Evolutionary conservation across 2,113 vertebrate genomes (phyloP).

Genomic region (Neoarius graeffei): DNA sequence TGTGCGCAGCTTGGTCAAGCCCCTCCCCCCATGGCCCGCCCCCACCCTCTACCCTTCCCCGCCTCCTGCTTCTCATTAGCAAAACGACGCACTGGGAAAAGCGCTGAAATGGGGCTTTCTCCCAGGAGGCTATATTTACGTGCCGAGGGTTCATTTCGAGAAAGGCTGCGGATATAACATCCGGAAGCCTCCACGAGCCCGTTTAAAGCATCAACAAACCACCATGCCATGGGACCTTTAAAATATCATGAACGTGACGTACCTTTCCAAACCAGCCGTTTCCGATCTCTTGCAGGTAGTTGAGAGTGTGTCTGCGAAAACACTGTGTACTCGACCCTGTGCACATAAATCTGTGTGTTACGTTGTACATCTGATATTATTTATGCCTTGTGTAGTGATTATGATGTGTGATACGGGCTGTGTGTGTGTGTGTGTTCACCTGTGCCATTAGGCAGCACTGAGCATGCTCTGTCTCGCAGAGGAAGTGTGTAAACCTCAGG

Average conservation of each 20-base stretch:
- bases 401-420: neutral
- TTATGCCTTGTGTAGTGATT: neutral
- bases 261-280: conserved; percentile 95
- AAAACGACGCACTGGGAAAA: too few species aligned
- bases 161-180: too few species aligned
- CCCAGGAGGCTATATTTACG: too few species aligned
- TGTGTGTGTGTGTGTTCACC: conserved; percentile 54
- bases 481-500: conserved; percentile 91
- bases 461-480: conserved; percentile 71
- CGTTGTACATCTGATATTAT: neutral
- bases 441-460: conserved; percentile 67
- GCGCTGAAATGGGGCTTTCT: too few species aligned
- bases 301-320: conserved; percentile 86
- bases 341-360: neutral
- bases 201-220: too few species aligned
- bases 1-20: too few species aligned
- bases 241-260: conserved; percentile 9
- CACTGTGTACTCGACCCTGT: conserved; percentile 78
- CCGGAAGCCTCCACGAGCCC: too few species aligned
- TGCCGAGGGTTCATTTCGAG: too few species aligned
- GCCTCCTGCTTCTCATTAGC: too few species aligned
- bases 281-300: conserved; percentile 91
- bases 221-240: too few species aligned
- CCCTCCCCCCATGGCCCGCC: too few species aligned
- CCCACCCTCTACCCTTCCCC: too few species aligned